Conservation (phyloP, 2,888 invertebrate species). For the Chloromyia formosa region DNA sequence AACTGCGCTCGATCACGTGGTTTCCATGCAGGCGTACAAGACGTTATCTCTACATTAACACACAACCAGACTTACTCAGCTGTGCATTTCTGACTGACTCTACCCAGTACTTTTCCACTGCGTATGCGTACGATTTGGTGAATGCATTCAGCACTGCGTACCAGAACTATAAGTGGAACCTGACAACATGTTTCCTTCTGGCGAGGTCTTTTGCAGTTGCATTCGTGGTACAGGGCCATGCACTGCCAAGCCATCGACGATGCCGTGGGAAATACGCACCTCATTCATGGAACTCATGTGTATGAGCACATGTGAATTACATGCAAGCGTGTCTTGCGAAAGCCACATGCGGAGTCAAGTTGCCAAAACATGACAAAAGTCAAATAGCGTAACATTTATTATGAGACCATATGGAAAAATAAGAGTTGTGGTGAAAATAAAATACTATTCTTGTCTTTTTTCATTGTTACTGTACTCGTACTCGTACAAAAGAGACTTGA, state of each 20-base stretch:
- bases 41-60: background rate
- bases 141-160: background rate
- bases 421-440: too few species aligned
- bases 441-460: too few species aligned
- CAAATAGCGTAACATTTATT: background rate
- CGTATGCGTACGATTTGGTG: conserved; percentile 13
- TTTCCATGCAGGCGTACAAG: conserved; percentile 20
- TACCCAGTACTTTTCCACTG: conserved; percentile 43
- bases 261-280: conserved; percentile 39
- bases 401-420: background rate
- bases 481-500: too few species aligned
- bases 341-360: conserved; percentile 23
- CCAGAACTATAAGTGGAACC: conserved; percentile 35
- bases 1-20: conserved; percentile 38
- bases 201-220: conserved; percentile 22
- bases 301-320: background rate
- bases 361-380: conserved; percentile 17
- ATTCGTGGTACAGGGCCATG: conserved; percentile 6
- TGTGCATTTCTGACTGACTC: conserved; percentile 39
- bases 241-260: background rate
- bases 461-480: too few species aligned
- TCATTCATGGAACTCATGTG: conserved; percentile 36
- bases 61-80: conserved; percentile 36
- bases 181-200: conserved; percentile 15
- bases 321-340: background rate